These are phyloP conservation scores for Blastobasis adustella DNA, from an alignment of 2,888 invertebrate species.

Conservation along the genomic window DNA sequence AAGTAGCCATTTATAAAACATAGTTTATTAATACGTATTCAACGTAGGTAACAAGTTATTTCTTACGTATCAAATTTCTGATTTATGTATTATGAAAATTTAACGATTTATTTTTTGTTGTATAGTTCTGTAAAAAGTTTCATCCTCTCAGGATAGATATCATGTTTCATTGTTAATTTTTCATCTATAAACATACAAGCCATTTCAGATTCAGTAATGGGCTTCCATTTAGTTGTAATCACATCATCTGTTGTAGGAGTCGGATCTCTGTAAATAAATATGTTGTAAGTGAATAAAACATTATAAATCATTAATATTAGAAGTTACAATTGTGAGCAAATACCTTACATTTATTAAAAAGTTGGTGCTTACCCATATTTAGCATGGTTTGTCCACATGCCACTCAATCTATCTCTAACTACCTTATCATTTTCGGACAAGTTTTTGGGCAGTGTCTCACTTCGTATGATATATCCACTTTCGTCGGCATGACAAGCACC, in stretches of 20 bases:
- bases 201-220: conserved; percentile 29
- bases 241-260: conserved; percentile 38
- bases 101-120: conserved; percentile 5
- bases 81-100: neutral
- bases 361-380: conserved; percentile 55
- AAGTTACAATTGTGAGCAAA: no score
- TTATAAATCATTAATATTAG: neutral
- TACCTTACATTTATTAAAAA: no score
- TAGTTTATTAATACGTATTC: neutral
- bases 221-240: conserved; percentile 48
- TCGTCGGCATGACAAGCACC: conserved; percentile 79
- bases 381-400: conserved; percentile 79
- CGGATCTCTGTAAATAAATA: conserved; percentile 47
- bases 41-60: neutral
- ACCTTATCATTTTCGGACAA: conserved; percentile 38
- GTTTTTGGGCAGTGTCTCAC: conserved; percentile 26
- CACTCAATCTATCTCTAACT: conserved; percentile 59
- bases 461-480: conserved; percentile 71
- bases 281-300: neutral
- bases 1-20: conserved; percentile 15
- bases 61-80: conserved; percentile 9
- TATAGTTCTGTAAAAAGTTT: conserved; percentile 46
- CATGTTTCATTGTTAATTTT: conserved; percentile 40
- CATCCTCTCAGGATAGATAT: conserved; percentile 43
- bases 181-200: conserved; percentile 47